These are phyloP conservation scores for Syrista parreyssii DNA, from an alignment of 2,888 invertebrate species.

Conservation along the genomic window DNA sequence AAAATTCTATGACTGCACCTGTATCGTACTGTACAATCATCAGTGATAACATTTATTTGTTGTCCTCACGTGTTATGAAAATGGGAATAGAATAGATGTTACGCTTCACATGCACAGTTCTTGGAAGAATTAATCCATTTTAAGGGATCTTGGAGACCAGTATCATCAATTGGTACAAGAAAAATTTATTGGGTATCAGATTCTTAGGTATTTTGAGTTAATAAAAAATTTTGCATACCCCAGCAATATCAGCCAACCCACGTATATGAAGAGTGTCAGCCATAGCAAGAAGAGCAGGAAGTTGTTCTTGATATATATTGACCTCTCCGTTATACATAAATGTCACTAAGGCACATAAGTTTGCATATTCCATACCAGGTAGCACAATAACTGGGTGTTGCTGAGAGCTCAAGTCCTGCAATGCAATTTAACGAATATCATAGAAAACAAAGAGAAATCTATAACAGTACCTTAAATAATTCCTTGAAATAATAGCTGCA, in stretches of 20 bases:
- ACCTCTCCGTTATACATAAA: slow-evolving; percentile 93
- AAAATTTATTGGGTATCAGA: not conserved
- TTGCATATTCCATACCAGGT: slow-evolving; percentile 77
- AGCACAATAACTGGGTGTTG: slow-evolving; percentile 80
- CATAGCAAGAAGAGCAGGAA: slow-evolving; percentile 80
- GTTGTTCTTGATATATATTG: slow-evolving; percentile 82
- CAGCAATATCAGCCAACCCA: slow-evolving; percentile 83
- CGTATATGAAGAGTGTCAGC: slow-evolving; percentile 86
- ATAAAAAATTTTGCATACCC: slow-evolving; percentile 68
- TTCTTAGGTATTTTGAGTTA: not conserved
- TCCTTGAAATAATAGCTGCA: slow-evolving; percentile 93
- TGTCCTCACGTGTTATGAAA: not conserved
- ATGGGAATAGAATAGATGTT: not conserved
- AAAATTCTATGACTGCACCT: not conserved
- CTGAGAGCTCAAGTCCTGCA: slow-evolving; percentile 76
- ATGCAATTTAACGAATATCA: slow-evolving; percentile 9
- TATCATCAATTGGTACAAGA: not conserved
- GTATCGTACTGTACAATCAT: not conserved
- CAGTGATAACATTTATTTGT: not conserved
- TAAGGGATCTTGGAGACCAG: not conserved
- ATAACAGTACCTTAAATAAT: slow-evolving; percentile 77
- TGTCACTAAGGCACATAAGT: slow-evolving; percentile 80
- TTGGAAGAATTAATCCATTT: not conserved
- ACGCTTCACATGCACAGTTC: not conserved
- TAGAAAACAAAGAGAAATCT: slow-evolving; percentile 15